A percentile compares a stretch with the other conserved stretches of the same genome.
phyloP scores from a whole-genome alignment of 2,113 vertebrate genomes.

The Circaetus cinerascens region DNA sequence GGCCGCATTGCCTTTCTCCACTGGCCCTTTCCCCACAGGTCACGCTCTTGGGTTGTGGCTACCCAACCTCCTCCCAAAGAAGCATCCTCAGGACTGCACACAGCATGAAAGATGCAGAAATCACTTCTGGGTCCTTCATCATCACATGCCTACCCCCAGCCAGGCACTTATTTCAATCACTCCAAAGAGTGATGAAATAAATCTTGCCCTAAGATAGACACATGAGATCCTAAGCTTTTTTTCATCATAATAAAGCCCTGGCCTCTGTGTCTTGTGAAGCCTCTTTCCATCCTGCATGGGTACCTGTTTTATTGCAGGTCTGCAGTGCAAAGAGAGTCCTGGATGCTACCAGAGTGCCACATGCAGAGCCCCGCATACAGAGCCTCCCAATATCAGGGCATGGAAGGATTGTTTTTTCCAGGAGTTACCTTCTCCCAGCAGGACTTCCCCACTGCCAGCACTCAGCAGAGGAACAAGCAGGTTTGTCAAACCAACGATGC shows the following conservation, averaged over 20 bases:
- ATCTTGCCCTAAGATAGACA: background rate
- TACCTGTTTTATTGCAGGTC: background rate
- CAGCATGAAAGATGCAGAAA: background rate
- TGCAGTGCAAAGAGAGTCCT: background rate
- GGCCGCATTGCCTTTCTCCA: background rate
- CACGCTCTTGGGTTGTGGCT: rapidly evolving
- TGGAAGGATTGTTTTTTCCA: background rate
- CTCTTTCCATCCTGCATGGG: background rate
- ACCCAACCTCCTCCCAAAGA: background rate
- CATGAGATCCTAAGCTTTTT: background rate
- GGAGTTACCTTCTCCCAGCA: background rate
- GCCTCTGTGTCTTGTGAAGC: background rate
- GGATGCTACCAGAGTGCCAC: background rate
- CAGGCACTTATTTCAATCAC: background rate
- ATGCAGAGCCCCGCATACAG: rapidly evolving
- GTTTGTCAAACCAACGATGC: background rate
- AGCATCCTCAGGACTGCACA: background rate
- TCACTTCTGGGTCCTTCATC: background rate
- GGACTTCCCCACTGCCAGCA: background rate
- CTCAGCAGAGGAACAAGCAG: background rate
- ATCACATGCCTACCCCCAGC: background rate
- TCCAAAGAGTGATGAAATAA: background rate
- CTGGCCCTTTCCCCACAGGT: background rate
- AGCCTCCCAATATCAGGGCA: background rate
- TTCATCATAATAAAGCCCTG: background rate